Conservation (phyloP, 2,113 vertebrate species). For the Nematolebias whitei region DNA sequence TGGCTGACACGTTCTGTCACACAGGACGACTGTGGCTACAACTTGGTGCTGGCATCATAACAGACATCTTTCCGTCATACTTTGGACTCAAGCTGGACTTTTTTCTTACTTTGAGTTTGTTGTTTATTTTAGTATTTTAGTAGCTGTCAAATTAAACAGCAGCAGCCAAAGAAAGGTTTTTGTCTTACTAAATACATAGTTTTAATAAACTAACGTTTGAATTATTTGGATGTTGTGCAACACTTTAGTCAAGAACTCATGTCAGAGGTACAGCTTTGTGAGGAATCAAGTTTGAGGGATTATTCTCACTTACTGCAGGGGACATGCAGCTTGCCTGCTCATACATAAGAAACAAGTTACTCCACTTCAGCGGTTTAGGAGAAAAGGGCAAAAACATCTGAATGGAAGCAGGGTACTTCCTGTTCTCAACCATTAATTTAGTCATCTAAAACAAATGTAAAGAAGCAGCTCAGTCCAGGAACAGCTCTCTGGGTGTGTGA, state of each 20-base stretch:
- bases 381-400: neutral
- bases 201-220: constrained; percentile 14
- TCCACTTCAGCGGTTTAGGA: neutral
- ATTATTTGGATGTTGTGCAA: neutral
- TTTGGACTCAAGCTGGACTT: neutral
- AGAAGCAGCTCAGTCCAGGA: too few relatives aligned
- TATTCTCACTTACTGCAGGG: neutral
- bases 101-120: neutral
- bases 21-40: constrained; percentile 10
- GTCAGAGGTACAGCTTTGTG: neutral
- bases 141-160: neutral
- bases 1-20: constrained; percentile 19
- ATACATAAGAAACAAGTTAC: neutral
- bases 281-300: neutral
- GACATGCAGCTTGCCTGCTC: neutral
- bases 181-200: constrained; percentile 19
- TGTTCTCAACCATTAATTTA: too few relatives aligned
- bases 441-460: too few relatives aligned
- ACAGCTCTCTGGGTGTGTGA: neutral
- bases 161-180: constrained; percentile 23
- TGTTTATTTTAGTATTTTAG: neutral
- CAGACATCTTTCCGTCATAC: constrained; percentile 15
- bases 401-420: neutral
- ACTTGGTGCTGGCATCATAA: constrained; percentile 45
- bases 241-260: neutral